phyloP scores from a whole-genome alignment of 2,797 vertebrate genomes.

The Carcharodon carcharias region DNA sequence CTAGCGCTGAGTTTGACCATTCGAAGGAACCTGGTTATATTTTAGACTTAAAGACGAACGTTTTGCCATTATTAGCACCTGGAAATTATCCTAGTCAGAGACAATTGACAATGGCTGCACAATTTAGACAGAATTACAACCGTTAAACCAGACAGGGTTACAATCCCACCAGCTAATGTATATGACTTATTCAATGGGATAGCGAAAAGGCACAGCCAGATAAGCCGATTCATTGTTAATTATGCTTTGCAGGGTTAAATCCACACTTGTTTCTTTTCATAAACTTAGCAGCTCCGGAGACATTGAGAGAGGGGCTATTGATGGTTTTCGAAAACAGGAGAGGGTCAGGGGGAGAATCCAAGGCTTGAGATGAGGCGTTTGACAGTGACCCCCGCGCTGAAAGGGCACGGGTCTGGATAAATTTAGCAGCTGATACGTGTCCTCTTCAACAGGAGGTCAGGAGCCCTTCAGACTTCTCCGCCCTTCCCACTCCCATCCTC shows the following conservation, averaged over 20 bases:
- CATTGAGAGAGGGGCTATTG: background rate
- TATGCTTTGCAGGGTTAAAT: background rate
- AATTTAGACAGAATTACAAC: background rate
- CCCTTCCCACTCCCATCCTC: background rate
- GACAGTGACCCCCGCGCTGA: background rate
- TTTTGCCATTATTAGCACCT: background rate
- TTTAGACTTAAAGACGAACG: background rate
- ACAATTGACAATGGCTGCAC: too few species aligned
- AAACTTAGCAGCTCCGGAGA: background rate
- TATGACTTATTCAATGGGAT: background rate
- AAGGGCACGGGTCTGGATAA: background rate
- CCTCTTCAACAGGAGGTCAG: background rate
- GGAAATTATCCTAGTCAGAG: background rate
- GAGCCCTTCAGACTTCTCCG: background rate
- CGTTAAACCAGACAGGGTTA: background rate
- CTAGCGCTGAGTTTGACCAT: background rate
- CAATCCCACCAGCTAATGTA: background rate
- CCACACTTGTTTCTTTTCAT: background rate
- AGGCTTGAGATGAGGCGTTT: background rate
- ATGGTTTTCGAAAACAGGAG: too few species aligned
- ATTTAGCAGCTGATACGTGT: conserved; percentile 12
- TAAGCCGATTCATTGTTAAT: background rate
- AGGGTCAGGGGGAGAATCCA: background rate
- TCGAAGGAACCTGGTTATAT: background rate
- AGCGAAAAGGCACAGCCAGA: background rate